Base-by-base conservation (phyloP, 2,888 invertebrate genomes). In the Tanypteryx hageni region DNA sequence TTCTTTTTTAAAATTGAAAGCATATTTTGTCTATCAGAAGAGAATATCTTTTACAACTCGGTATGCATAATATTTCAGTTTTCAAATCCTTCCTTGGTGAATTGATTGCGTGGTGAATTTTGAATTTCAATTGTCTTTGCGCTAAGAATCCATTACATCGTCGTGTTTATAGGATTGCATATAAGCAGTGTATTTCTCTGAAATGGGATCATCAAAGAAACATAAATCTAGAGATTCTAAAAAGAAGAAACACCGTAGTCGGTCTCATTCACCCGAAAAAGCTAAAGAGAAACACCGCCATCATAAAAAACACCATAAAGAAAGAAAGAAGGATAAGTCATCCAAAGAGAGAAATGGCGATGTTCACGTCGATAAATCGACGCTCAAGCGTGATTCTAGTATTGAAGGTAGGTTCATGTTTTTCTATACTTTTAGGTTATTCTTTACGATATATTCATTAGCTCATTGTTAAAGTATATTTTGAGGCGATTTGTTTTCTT, bases 231-330 rank as follows among this genome's bases (percentile, higher is more conserved):
- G 96, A 94, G 97, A 97, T 76, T 95, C 96, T 5, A 96, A 97
- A 94, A 97, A 97, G 95, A 96, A 96, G 94, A 97, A 97, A 94
- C 97, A 97, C 95, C 96, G 96, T 86, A 96, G 96, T 93, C 95
- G 95, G 93, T 96, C 96, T 44, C 96, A 96, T 59, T 96, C 96
- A 81, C 92, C 92, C 27, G 89, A 91, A 18, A 92, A 92, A 84
- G 57, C 57, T 22, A 95, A 94, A 92, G 96, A 96, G 93, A 96
- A 96, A 93, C 96, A 96, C 93, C 95, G 95, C 57, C 96, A 95
- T 94, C 95, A 95, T 92, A 96, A 96, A 94, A 94, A 94, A 93
- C 95, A 95, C 93, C 95, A 95, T 93, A 95, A 95, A 93, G 95
- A 95, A 22, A 95, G 94, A 93, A 95, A 94, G 94, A 94, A 95